Conservation (phyloP, 2,797 vertebrate species). For the Acanthurus tractus region DNA sequence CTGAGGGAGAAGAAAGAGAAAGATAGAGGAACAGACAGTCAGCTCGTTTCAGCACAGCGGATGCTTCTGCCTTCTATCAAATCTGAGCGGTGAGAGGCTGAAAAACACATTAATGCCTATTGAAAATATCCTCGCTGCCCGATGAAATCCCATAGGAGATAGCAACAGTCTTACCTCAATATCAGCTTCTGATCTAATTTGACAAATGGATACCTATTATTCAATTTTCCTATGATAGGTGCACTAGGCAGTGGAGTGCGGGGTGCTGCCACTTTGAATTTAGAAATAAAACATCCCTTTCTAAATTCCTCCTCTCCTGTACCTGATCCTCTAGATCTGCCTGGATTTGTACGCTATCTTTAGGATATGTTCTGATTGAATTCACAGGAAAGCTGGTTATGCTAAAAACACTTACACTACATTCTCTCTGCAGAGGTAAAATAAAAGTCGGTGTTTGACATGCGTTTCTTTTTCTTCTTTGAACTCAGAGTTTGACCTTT, state of each 20-base stretch:
- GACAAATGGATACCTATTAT: constrained; percentile 79
- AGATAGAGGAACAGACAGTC: constrained; percentile 37
- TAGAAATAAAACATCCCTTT: constrained; percentile 61
- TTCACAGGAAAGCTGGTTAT: constrained; percentile 42
- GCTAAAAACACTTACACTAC: constrained; percentile 39
- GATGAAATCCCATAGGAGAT: constrained; percentile 71
- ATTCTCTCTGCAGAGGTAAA: constrained; percentile 40
- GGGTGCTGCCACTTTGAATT: constrained; percentile 73
- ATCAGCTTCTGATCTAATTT: constrained; percentile 79
- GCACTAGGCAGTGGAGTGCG: constrained; percentile 49
- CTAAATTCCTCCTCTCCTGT: constrained; percentile 51
- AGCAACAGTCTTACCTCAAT: constrained; percentile 68
- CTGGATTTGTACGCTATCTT: constrained; percentile 62
- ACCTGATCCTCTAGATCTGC: constrained; percentile 59
- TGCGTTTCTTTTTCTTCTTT: constrained; percentile 49
- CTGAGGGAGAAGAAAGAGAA: constrained; percentile 10
- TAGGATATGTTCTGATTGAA: constrained; percentile 57
- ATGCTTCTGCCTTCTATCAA: constrained; percentile 58
- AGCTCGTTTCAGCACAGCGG: constrained; percentile 47
- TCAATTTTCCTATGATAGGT: constrained; percentile 68
- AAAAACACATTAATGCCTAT: constrained; percentile 72
- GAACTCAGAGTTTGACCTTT: constrained; percentile 77
- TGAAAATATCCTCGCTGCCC: constrained; percentile 67
- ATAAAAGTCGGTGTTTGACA: constrained; percentile 42
- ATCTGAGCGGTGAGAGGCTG: constrained; percentile 60